Base-by-base conservation (phyloP, 2,113 vertebrate species). In the Halcyon malimbica region DNA sequence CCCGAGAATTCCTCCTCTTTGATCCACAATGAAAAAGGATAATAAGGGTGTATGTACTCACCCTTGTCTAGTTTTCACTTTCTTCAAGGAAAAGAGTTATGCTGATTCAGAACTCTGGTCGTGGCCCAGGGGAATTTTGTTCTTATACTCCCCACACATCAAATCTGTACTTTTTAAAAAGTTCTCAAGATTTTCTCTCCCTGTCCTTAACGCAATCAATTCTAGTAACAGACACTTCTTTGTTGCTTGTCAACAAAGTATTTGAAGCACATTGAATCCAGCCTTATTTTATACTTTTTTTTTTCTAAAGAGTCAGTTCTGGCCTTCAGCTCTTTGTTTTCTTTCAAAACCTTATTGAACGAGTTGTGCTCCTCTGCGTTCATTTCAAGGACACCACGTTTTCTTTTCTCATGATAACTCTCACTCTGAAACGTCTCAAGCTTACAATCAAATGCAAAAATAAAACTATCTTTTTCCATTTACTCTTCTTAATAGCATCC, bases 321-420 rank as follows among this genome's bases (percentile, higher is more conserved):
- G 91, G 87, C 81, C 91, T 95, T 89, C 91, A 94, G 84, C 89
- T 82, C 92, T 96, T 92, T 96, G 94, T 96, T 97, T 95, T 79
- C 81, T 94, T 96, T 96, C 87, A 94, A 94, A 96, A 87, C 91
- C 62, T 76, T 37, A 85, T 13, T 93, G 91, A 94, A 87, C 1
- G 0, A 83, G 65, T 13, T 87, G 77, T 63, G 59, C 80, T 96
- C 39, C 87, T 82, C 81, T 63, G 50, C 0, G 1, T 62, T 87
- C 83, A 53, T 70, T 89, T 91, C 92, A 96, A 95, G 96, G 91
- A 95, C 89, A 91, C 48, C 63, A 85, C 2, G 0, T 76, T 94
- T 94, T 68, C 83, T 96, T 94, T 91, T 79, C 77, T 87, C 89
- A 48, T 57, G 39, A 57, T 92, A 93, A 94, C 70, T 69, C 80